A percentile compares a stretch with the other conserved stretches of the same genome.
Evolutionary conservation across 2,113 vertebrate species (phyloP).

Genomic region (Terrapene triunguis): DNA sequence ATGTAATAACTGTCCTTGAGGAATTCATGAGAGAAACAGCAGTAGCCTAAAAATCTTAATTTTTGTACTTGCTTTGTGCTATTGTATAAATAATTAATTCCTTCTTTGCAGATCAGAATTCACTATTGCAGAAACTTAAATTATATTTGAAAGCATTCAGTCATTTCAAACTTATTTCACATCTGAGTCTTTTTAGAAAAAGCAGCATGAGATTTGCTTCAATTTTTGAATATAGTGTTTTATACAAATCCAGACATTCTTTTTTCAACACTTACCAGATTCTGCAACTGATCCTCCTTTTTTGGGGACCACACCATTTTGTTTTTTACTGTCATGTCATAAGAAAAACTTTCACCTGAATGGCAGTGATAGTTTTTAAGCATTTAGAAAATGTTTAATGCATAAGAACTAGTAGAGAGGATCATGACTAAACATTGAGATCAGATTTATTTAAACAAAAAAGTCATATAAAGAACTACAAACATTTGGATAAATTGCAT

Average conservation of each 20-base stretch:
- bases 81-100: background rate
- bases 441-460: background rate
- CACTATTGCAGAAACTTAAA: conserved; percentile 15
- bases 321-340: background rate
- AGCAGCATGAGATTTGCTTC: conserved; percentile 7
- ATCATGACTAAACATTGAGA: background rate
- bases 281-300: background rate
- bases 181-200: conserved; percentile 48
- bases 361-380: background rate
- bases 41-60: conserved; percentile 34
- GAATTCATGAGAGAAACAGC: conserved; percentile 90
- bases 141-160: conserved; percentile 46
- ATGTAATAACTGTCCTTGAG: conserved; percentile 91
- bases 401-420: background rate
- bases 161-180: conserved; percentile 9
- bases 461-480: background rate
- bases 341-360: background rate
- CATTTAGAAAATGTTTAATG: conserved; percentile 37
- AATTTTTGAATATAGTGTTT: background rate
- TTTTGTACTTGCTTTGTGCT: background rate
- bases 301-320: background rate
- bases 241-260: background rate
- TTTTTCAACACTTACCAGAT: background rate
- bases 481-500: background rate
- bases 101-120: conserved; percentile 40